phyloP scores from a whole-genome alignment of 2,888 invertebrate species.

The Mythimna albipuncta region DNA sequence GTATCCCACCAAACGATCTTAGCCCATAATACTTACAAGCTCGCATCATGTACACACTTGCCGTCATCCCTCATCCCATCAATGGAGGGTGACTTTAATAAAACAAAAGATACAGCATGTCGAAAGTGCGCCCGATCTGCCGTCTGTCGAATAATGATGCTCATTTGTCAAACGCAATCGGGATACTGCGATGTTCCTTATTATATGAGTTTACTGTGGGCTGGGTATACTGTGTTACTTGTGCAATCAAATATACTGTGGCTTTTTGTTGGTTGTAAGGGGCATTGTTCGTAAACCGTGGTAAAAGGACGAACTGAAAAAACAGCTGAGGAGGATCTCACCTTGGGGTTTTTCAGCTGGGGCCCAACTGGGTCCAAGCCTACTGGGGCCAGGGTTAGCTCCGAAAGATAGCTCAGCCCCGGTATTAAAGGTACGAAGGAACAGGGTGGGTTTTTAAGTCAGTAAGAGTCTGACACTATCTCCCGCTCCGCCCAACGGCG shows the following conservation, averaged over 20 bases:
- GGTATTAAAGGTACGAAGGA: too few relatives aligned
- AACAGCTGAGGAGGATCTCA: too few relatives aligned
- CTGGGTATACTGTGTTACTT: slow-evolving; percentile 26
- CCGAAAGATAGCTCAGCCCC: too few relatives aligned
- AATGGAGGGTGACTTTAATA: slow-evolving; percentile 85
- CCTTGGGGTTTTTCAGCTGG: too few relatives aligned
- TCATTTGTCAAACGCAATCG: slow-evolving; percentile 89
- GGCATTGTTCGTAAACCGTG: not conserved
- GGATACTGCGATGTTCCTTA: slow-evolving; percentile 64
- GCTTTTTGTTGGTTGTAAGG: not conserved
- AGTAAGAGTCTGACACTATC: too few relatives aligned
- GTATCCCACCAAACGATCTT: slow-evolving; percentile 34
- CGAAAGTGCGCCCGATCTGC: slow-evolving; percentile 83
- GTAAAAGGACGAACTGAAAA: too few relatives aligned
- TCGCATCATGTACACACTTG: slow-evolving; percentile 69
- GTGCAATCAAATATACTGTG: slow-evolving; percentile 51
- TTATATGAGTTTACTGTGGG: slow-evolving; percentile 57
- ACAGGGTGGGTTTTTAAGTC: too few relatives aligned
- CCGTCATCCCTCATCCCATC: slow-evolving; percentile 78
- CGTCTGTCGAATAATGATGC: slow-evolving; percentile 89
- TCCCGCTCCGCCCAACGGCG: too few relatives aligned
- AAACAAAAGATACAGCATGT: slow-evolving; percentile 89
- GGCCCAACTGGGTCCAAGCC: too few relatives aligned
- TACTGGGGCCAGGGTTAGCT: too few relatives aligned
- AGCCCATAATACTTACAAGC: slow-evolving; percentile 72